Evolutionary conservation across 2,797 vertebrate genomes (phyloP).

Genomic region (Gadopsis bispinosus): DNA sequence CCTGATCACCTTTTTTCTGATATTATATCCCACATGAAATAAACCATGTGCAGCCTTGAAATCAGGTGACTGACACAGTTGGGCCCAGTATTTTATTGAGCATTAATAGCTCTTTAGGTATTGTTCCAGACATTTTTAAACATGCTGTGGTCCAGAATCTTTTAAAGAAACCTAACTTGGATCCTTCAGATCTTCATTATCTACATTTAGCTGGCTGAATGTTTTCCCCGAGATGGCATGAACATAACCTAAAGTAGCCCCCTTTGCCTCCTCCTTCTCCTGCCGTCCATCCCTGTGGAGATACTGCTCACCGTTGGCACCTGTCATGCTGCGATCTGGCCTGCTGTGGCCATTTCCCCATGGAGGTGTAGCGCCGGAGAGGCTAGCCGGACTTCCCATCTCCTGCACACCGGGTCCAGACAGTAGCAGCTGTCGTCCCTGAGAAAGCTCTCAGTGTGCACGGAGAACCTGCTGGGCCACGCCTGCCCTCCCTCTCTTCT

Average conservation of each 20-base stretch:
- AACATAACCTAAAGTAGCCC: slow-evolving; percentile 33
- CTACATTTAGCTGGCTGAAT: not conserved
- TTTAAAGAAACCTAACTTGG: too few species aligned
- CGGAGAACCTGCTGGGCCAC: slow-evolving; percentile 35
- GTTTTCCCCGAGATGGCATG: slow-evolving; percentile 25
- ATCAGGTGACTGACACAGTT: too few species aligned
- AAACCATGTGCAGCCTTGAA: too few species aligned
- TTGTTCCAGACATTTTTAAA: too few species aligned
- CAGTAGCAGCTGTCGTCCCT: slow-evolving; percentile 41
- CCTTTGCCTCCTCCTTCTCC: slow-evolving; percentile 22
- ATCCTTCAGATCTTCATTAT: too few species aligned
- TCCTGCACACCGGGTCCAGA: slow-evolving; percentile 32
- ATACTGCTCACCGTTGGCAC: slow-evolving; percentile 21
- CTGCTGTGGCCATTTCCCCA: slow-evolving; percentile 56
- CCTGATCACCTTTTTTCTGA: too few species aligned
- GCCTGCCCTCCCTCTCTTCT: slow-evolving; percentile 26
- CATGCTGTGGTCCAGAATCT: too few species aligned
- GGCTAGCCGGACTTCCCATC: slow-evolving; percentile 46
- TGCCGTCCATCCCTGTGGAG: slow-evolving; percentile 39
- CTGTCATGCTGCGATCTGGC: slow-evolving; percentile 50
- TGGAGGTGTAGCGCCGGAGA: slow-evolving; percentile 35
- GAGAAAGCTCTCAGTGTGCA: slow-evolving; percentile 41
- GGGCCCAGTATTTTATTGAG: too few species aligned
- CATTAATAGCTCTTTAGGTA: too few species aligned
- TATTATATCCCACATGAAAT: too few species aligned